A percentile compares a stretch with the other conserved stretches of the same genome.
These are phyloP conservation scores for Polypterus bichir DNA, from an alignment of 2,113 vertebrate species.

Conservation along the genomic window DNA sequence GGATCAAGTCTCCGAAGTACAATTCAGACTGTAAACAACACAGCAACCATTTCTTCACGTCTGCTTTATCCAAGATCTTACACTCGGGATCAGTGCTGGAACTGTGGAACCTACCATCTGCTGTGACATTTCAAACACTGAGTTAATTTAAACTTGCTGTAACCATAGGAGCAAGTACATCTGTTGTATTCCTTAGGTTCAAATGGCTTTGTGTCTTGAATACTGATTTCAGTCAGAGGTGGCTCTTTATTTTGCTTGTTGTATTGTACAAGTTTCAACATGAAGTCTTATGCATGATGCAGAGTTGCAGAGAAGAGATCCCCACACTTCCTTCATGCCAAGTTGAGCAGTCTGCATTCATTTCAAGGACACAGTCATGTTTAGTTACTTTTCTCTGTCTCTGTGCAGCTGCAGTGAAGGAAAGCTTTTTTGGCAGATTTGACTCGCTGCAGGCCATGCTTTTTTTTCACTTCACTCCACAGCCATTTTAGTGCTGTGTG, in stretches of 20 bases:
- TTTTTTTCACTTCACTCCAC: too few species aligned
- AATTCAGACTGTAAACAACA: neutral
- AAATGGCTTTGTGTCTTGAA: neutral
- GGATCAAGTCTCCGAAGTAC: slow-evolving; percentile 5
- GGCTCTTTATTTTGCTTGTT: neutral
- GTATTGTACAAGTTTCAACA: too few species aligned
- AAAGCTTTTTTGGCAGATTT: too few species aligned
- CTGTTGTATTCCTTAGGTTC: slow-evolving; percentile 3
- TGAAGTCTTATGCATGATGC: too few species aligned
- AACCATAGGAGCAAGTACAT: slow-evolving; percentile 2
- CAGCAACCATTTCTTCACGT: slow-evolving; percentile 3
- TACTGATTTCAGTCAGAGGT: neutral
- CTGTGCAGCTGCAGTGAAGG: too few species aligned
- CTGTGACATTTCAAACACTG: slow-evolving; percentile 12
- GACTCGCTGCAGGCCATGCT: too few species aligned
- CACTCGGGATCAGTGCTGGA: slow-evolving; percentile 3
- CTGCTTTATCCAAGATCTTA: slow-evolving; percentile 12
- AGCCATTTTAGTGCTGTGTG: too few species aligned
- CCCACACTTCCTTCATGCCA: too few species aligned
- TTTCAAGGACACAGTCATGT: too few species aligned
- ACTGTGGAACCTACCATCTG: slow-evolving; percentile 9
- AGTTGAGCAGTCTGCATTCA: too few species aligned
- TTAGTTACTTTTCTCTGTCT: too few species aligned
- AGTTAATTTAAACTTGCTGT: slow-evolving; percentile 3
- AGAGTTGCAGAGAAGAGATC: too few species aligned